Base-by-base conservation (phyloP, 2,888 invertebrate species). In the Caenorhabditis japonica region DNA sequence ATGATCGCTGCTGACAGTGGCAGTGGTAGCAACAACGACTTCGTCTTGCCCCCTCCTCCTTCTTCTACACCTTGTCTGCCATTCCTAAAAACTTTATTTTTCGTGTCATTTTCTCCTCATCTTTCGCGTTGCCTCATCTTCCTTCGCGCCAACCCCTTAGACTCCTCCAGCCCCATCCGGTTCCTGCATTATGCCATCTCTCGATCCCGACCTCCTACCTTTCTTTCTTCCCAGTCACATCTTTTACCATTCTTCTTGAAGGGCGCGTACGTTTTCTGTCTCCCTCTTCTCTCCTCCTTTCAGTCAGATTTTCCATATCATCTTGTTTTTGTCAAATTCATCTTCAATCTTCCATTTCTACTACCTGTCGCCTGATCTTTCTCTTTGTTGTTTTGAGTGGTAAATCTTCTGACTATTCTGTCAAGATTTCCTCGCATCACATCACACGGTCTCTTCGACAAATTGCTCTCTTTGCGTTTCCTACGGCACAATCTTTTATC, bases 181-280 rank as follows among this genome's bases (percentile, higher is more conserved):
- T 58, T 59, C 62, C 59, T 62, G 21, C 69, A 60, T 70, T 70
- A 75, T 75, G 69, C 69, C 75, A 75, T 70, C 51, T 52, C 59
- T 49, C 62, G 56, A 75, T 75, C 75, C 64, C 69, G 75, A 74
- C 74, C 74, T 70, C 60, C 60, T 41, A 44, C 68, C 38, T 36
- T 46, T 34, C 38, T 36, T 46, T 34, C 47, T 36, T 53, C 46
- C 27, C 44, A 52, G 25, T 44, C 43, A 44, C 56, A 44, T 59
- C 51, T 36, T 49, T 34, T 47, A 53, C 62, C 38, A 55, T 55
- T 56, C 55, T 55, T 49, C 49, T 64, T 19, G 19, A 27, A 30
- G 38, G 33, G 15, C 30, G 30, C 30, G 39, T 13, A 15, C 39
- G n/a, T 15, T n/a, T 39, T 39, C n/a, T 46, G n/a, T n/a, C n/a